Evolutionary conservation across 2,113 vertebrate genomes (phyloP), one percentile per base, ranked within the genome.

Genomic region (Malurus melanocephalus): DNA sequence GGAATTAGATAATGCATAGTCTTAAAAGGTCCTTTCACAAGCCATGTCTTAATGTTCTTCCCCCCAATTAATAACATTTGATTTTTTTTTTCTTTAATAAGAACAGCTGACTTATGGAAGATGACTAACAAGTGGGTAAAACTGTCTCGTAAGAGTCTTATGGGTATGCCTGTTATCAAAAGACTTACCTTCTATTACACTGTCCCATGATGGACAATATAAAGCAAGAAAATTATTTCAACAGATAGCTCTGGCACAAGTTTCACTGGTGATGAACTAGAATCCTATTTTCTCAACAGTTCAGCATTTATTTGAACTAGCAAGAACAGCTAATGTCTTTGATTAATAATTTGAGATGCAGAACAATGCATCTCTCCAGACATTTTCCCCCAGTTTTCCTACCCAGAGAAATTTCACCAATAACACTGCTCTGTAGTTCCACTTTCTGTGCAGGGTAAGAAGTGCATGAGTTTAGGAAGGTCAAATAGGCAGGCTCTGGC

Each of bases 1-100:
- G 82, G 74, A 94, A 93, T 19, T 83, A 87, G 52, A 72, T 93
- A 87, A 93, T 94, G 94, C 94, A 94, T 96, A 95, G 86, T 80
- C 87, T 94, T 90, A 73, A 26, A 80, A 84, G 93, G 78, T 80
- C 79, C 78, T 95, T 93, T 86, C 59, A 89, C 32, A 76, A 84
- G 27, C 57, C 26, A 24, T 43, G 17, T 46, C 92, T 84, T 95
- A 57, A 93, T 52, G 14, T 89, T 90, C 82, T 95, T 88, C 32
- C 69, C 35, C 64, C 78, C 82, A 84, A 91, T 42, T 21, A 85
- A 16, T 32, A 73, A 48, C n/a, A 78, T 80, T 64, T 74, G 18
- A 61, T 65, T 85, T 30, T 9, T 33, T 60, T 49, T 74, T 45
- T n/a, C 8, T 76, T 84, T 10, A 68, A 1, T 49, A 79, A 89